These are phyloP conservation scores for Diploptera punctata DNA, from an alignment of 2,888 invertebrate species.

Conservation along the genomic window DNA sequence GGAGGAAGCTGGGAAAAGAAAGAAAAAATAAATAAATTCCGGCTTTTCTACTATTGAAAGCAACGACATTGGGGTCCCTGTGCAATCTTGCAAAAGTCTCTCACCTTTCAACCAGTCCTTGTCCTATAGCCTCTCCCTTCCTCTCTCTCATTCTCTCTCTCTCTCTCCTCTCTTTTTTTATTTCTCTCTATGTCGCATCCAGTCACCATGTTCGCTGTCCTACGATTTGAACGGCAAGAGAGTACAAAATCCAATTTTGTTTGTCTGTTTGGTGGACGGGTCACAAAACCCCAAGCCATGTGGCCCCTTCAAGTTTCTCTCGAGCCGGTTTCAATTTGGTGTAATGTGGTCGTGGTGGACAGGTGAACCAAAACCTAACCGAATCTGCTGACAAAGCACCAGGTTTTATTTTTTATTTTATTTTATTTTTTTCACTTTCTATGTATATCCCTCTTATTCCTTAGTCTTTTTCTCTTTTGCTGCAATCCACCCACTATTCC, in stretches of 20 bases:
- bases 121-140: background rate
- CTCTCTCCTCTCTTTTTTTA: background rate
- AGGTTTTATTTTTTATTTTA: constrained; percentile 22
- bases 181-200: background rate
- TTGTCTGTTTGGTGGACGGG: constrained; percentile 35
- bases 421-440: constrained; percentile 1
- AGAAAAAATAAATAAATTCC: too few relatives aligned
- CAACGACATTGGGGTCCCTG: background rate
- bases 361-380: constrained; percentile 39
- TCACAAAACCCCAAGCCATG: background rate
- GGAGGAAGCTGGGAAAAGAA: too few relatives aligned
- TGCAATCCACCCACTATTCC: background rate
- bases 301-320: constrained; percentile 23
- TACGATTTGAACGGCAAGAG: constrained; percentile 22
- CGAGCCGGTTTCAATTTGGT: constrained; percentile 40
- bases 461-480: constrained; percentile 21
- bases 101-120: background rate
- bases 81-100: too few relatives aligned
- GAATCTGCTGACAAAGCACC: constrained; percentile 41
- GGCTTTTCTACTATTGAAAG: background rate
- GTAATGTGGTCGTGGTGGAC: constrained; percentile 36
- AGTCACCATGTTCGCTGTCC: background rate
- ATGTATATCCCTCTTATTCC: background rate
- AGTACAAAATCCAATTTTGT: constrained; percentile 43
- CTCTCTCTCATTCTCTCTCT: background rate